Percentiles rank a stretch among this genome's conserved stretches.
phyloP scores from a whole-genome alignment of 1,140 invertebrate species.

The Chironomus tepperi region DNA sequence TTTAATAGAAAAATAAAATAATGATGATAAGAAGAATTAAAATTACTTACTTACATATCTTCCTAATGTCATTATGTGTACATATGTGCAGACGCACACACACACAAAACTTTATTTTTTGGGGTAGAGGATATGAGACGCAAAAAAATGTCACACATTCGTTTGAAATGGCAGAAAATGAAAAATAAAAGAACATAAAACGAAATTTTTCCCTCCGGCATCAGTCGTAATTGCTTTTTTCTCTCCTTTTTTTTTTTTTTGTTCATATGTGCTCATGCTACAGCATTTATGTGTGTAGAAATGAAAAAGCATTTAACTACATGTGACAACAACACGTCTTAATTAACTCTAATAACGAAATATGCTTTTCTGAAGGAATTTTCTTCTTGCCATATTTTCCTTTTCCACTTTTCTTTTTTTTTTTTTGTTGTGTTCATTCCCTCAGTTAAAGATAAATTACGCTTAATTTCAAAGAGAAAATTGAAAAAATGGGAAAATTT shows the following conservation, averaged over 20 bases:
- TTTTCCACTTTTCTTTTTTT: too few relatives aligned
- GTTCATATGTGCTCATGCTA: neutral
- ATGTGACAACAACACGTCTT: constrained; percentile 18
- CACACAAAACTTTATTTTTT: too few relatives aligned
- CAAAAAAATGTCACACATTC: constrained; percentile 9
- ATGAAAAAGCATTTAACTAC: constrained; percentile 8
- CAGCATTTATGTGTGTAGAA: neutral
- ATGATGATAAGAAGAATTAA: neutral
- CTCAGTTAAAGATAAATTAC: neutral
- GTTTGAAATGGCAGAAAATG: neutral
- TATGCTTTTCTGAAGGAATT: neutral
- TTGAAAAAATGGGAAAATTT: neutral
- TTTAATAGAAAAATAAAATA: neutral
- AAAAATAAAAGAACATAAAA: neutral
- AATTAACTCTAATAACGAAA: constrained; percentile 18
- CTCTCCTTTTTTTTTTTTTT: neutral
- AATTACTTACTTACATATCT: too few relatives aligned
- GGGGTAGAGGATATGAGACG: neutral
- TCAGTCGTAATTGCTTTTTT: constrained; percentile 14
- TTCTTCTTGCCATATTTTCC: neutral
- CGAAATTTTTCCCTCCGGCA: constrained; percentile 11
- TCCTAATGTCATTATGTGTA: too few relatives aligned
- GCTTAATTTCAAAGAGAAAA: neutral
- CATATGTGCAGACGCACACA: too few relatives aligned
- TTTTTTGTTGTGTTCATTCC: too few relatives aligned